phyloP scores from a whole-genome alignment of 2,888 invertebrate genomes.

The Cheiracanthium punctorium region DNA sequence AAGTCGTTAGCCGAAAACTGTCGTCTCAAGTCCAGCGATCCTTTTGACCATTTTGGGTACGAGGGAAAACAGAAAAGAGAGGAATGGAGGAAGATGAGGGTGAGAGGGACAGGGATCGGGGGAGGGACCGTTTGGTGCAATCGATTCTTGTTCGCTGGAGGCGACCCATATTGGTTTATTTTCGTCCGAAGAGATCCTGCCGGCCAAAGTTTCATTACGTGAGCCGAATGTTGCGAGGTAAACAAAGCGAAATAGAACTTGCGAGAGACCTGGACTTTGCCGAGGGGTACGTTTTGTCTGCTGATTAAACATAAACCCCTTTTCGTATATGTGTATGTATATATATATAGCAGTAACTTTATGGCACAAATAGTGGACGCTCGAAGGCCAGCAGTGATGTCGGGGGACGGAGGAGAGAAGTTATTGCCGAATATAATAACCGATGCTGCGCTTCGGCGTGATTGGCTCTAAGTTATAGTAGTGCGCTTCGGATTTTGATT shows the following conservation, averaged over 20 bases:
- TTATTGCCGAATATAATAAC: background rate
- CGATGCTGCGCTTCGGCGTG: background rate
- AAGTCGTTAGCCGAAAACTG: background rate
- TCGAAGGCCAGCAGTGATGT: too few species aligned
- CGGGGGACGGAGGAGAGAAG: background rate
- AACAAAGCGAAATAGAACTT: background rate
- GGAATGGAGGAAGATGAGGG: background rate
- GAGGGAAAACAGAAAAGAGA: background rate
- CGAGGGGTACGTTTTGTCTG: background rate
- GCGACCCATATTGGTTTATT: background rate
- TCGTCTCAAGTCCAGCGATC: background rate
- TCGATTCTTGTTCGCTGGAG: constrained; percentile 4
- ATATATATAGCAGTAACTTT: background rate
- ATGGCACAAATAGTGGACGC: background rate
- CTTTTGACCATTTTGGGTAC: background rate
- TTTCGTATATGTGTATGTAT: too few species aligned
- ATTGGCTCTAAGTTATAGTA: background rate
- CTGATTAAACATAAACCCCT: constrained; percentile 10
- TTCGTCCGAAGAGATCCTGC: background rate
- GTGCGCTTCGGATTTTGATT: too few species aligned
- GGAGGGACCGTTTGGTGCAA: background rate
- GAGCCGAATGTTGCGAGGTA: constrained; percentile 7
- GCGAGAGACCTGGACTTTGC: background rate
- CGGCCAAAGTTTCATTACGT: constrained; percentile 15
- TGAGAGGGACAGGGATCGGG: background rate